Conservation (phyloP, 2,888 invertebrate genomes). For the Dromius quadrimaculatus region DNA sequence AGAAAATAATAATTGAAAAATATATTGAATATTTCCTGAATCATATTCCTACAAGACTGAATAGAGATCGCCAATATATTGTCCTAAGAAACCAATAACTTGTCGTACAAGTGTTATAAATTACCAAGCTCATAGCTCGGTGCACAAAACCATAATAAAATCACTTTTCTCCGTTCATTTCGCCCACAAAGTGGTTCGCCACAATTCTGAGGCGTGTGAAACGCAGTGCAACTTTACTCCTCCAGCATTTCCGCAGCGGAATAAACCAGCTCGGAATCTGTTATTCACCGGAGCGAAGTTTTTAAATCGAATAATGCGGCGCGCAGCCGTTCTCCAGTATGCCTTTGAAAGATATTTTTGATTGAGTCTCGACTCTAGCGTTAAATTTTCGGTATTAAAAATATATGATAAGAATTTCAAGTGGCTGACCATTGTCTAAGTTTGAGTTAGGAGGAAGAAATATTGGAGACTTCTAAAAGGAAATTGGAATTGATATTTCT, state of each 20-base stretch:
- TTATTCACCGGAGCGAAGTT: constrained; percentile 30
- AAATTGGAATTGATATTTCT: too few species aligned
- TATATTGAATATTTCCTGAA: too few species aligned
- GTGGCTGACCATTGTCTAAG: constrained; percentile 7
- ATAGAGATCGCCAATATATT: too few species aligned
- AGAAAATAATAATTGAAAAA: too few species aligned
- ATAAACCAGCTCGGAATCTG: constrained; percentile 7
- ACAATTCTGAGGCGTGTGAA: background rate
- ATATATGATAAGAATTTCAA: constrained; percentile 17
- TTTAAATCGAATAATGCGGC: constrained; percentile 25
- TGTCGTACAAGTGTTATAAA: constrained; percentile 1
- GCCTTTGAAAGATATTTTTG: background rate
- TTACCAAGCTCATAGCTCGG: constrained; percentile 6
- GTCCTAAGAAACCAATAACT: too few species aligned
- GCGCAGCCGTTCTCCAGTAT: constrained; percentile 1
- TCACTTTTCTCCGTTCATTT: constrained; percentile 30
- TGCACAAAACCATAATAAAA: constrained; percentile 31
- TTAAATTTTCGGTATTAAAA: constrained; percentile 35
- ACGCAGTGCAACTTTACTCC: too few species aligned
- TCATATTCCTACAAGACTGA: too few species aligned
- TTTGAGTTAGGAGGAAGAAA: constrained; percentile 5
- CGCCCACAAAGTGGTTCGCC: constrained; percentile 17
- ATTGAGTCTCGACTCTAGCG: constrained; percentile 7
- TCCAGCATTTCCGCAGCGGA: too few species aligned
- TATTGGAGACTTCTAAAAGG: constrained; percentile 1